Percentiles rank a stretch among this genome's conserved stretches.
These are phyloP conservation scores for Odocoileus virginianus DNA, from an alignment of 2,113 vertebrate species.

Conservation along the genomic window DNA sequence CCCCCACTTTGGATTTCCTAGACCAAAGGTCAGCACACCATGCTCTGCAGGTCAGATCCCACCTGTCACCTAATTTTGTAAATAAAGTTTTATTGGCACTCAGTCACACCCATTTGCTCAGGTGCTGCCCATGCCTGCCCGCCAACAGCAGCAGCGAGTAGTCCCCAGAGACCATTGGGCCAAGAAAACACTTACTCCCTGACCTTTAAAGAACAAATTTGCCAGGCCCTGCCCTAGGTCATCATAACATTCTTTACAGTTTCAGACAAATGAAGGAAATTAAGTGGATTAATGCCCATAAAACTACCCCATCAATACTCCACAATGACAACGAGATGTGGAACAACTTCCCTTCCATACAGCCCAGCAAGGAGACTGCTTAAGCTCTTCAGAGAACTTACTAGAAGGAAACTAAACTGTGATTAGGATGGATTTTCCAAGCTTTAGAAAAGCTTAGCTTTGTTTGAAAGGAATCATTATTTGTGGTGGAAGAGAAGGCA, in stretches of 20 bases:
- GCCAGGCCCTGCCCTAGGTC: neutral
- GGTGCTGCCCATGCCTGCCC: neutral
- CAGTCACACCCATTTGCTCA: fast-evolving
- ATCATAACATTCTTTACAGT: neutral
- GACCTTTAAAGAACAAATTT: neutral
- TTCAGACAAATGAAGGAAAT: neutral
- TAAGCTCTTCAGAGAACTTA: neutral
- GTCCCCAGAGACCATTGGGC: neutral
- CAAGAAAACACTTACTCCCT: neutral
- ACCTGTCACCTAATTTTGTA: neutral
- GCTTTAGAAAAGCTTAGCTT: constrained; percentile 23
- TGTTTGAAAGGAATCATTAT: constrained; percentile 47
- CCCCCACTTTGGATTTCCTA: neutral
- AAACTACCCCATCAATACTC: neutral
- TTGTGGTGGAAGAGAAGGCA: neutral
- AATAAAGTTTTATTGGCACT: neutral
- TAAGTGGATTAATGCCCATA: neutral
- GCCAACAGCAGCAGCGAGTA: neutral
- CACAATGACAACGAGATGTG: fast-evolving
- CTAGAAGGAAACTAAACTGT: neutral
- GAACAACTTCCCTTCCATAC: neutral
- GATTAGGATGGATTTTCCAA: constrained; percentile 19
- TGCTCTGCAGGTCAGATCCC: neutral
- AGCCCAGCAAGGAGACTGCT: neutral
- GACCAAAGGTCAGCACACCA: neutral